phyloP scores from a whole-genome alignment of 37 sponge, comb jelly and placozoan genomes.

The Halisarca cf. caerulea region DNA sequence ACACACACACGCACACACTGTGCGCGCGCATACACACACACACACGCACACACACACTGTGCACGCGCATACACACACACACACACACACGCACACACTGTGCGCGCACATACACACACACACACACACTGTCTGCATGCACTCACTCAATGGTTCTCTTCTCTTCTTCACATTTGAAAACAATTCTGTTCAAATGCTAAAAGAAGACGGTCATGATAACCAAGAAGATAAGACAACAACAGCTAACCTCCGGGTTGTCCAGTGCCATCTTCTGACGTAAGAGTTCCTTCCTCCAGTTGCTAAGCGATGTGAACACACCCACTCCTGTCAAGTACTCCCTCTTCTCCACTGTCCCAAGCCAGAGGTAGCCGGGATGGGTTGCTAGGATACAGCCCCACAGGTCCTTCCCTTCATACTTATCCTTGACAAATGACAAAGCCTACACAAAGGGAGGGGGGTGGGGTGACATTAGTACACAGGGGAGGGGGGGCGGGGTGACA shows the following conservation, averaged over 20 bases:
- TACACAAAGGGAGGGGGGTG: neutral
- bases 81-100: neutral
- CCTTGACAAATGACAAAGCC: constrained; percentile 29
- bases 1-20: neutral
- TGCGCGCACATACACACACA: neutral
- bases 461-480: neutral
- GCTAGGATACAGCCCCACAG: constrained; percentile 33
- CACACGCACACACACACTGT: neutral
- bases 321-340: constrained; percentile 21
- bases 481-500: neutral
- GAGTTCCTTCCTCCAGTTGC: constrained; percentile 19
- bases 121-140: neutral
- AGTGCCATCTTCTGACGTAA: neutral
- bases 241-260: constrained; percentile 6
- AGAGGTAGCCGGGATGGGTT: constrained; percentile 21
- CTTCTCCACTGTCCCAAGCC: constrained; percentile 63
- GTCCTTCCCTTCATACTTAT: constrained; percentile 16
- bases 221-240: neutral
- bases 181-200: neutral
- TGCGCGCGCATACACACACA: neutral
- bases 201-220: neutral
- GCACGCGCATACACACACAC: too few species aligned
- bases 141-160: neutral
- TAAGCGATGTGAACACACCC: neutral
- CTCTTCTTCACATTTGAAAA: neutral